A percentile compares a stretch with the other conserved stretches of the same genome.
Conservation (phyloP, 2,113 vertebrate species). For the Isurus oxyrinchus region DNA sequence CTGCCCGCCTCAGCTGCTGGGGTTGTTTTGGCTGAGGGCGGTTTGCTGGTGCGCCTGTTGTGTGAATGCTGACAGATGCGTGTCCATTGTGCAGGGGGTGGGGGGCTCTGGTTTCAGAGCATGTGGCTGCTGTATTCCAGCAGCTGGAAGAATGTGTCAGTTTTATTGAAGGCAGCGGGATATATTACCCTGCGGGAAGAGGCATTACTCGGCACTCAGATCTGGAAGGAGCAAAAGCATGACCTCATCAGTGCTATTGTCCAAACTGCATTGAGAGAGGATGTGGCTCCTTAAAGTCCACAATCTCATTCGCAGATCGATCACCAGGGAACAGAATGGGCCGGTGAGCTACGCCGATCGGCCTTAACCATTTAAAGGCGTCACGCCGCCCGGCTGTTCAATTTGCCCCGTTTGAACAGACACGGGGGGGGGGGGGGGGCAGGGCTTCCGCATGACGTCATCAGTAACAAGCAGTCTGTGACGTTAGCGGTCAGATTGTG, state of each 20-base stretch:
- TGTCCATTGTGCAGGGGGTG: not conserved
- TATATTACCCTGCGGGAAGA: not conserved
- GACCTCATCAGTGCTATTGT: not conserved
- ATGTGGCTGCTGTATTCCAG: conserved; percentile 4
- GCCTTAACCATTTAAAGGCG: not conserved
- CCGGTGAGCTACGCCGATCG: too few species aligned
- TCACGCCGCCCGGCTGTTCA: not conserved
- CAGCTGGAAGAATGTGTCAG: conserved; percentile 11
- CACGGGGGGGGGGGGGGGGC: not conserved
- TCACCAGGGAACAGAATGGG: not conserved
- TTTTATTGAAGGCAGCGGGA: conserved; percentile 14
- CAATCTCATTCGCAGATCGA: not conserved
- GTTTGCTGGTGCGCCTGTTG: not conserved
- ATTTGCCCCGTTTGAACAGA: not conserved
- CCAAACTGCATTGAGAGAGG: not conserved
- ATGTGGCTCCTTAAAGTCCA: not conserved
- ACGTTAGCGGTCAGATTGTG: too few species aligned
- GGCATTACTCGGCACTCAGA: too few species aligned
- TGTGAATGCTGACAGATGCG: conserved; percentile 1
- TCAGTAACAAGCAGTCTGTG: too few species aligned
- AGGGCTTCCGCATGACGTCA: not conserved
- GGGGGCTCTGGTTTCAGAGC: conserved; percentile 17
- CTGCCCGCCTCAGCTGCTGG: not conserved
- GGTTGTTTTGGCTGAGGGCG: not conserved
- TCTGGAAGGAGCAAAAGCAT: not conserved